Percentiles rank a stretch among this genome's conserved stretches.
Evolutionary conservation across 2,888 invertebrate species (phyloP).

Genomic region (Drosophila mimetica): DNA sequence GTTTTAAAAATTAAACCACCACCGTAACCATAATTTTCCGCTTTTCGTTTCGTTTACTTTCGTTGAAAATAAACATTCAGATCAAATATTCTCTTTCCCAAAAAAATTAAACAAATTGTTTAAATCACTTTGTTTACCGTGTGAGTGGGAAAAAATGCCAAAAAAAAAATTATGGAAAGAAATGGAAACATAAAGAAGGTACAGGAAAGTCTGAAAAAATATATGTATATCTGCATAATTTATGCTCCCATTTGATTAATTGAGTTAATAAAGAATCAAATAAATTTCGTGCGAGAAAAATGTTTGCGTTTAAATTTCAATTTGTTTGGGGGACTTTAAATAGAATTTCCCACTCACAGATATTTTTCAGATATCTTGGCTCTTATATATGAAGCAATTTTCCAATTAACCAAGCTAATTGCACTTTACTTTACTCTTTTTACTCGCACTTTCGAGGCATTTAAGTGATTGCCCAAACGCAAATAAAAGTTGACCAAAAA

Average conservation of each 20-base stretch:
- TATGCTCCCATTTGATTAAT: constrained; percentile 16
- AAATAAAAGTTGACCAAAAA: constrained; percentile 39
- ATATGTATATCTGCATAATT: not conserved
- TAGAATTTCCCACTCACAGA: not conserved
- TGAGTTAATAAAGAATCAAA: constrained; percentile 20
- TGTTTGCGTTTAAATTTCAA: constrained; percentile 6
- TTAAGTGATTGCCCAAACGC: constrained; percentile 67
- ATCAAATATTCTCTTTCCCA: not conserved
- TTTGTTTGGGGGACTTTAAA: constrained; percentile 3
- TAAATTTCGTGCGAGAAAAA: not conserved
- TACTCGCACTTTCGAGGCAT: constrained; percentile 42
- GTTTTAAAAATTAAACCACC: not conserved
- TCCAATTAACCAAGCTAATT: constrained; percentile 42
- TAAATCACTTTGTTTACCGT: constrained; percentile 14
- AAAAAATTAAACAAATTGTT: constrained; percentile 5
- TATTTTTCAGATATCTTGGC: not conserved
- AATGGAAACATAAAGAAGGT: not conserved
- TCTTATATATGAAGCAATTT: constrained; percentile 21
- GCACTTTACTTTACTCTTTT: constrained; percentile 21
- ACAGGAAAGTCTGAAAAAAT: not conserved
- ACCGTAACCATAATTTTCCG: not conserved
- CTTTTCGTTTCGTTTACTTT: not conserved
- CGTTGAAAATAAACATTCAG: constrained; percentile 10
- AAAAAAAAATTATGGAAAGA: constrained; percentile 10
- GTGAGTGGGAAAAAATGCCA: not conserved